Evolutionary conservation across 2,888 invertebrate genomes (phyloP).

Genomic region (Coelinius sp.): DNA sequence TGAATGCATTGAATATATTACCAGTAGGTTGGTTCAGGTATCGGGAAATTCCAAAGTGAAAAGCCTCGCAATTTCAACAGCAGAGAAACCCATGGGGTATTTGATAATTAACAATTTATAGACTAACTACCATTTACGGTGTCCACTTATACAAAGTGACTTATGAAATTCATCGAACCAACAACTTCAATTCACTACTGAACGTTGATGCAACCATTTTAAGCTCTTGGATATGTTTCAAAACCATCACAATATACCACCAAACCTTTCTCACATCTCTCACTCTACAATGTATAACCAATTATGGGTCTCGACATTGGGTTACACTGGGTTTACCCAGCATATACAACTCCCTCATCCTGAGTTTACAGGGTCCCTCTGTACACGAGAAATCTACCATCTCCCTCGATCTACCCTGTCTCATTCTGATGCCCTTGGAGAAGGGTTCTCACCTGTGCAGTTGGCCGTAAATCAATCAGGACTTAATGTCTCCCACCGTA

Average conservation of each 20-base stretch:
- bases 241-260: neutral
- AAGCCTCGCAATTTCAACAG: neutral
- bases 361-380: neutral
- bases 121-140: neutral
- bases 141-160: neutral
- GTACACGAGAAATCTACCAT: neutral
- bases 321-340: constrained; percentile 4
- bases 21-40: neutral
- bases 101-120: constrained; percentile 10
- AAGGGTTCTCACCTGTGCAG: constrained; percentile 48
- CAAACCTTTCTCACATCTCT: constrained; percentile 2
- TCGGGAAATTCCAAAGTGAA: neutral
- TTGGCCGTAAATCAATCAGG: constrained; percentile 50
- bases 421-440: constrained; percentile 29
- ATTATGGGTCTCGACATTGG: constrained; percentile 21
- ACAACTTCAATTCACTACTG: neutral
- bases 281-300: constrained; percentile 26
- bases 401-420: neutral
- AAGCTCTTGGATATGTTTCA: neutral
- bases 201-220: neutral
- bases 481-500: constrained; percentile 25
- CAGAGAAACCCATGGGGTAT: neutral
- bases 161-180: neutral
- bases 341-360: constrained; percentile 15
- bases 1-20: neutral